Evolutionary conservation across 2,113 vertebrate species (phyloP).

Genomic region (Gorsachius goisagi): DNA sequence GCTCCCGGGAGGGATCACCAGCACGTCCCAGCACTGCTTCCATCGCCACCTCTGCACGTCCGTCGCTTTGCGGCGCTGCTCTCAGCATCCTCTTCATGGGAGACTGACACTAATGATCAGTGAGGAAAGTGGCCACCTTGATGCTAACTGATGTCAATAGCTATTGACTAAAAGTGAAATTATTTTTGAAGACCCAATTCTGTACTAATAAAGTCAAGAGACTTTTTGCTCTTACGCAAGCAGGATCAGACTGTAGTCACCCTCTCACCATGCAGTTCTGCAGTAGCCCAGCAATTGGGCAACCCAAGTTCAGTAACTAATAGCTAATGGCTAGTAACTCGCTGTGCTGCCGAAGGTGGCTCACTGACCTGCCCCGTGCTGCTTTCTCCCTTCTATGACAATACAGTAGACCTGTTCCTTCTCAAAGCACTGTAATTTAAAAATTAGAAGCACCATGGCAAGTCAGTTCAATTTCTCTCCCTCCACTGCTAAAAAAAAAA

Average conservation of each 20-base stretch:
- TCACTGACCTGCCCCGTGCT: not conserved
- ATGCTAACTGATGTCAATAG: not conserved
- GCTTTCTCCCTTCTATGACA: not conserved
- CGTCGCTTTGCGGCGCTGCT: not conserved
- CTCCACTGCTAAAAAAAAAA: not conserved
- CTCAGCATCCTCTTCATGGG: accelerated
- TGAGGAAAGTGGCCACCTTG: not conserved
- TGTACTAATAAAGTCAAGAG: not conserved
- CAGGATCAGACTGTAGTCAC: not conserved
- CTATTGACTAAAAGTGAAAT: not conserved
- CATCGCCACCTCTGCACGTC: not conserved
- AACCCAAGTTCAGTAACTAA: not conserved
- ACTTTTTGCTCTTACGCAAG: not conserved
- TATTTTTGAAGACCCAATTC: not conserved
- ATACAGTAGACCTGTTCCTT: not conserved
- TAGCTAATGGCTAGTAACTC: not conserved
- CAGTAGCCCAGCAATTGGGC: not conserved
- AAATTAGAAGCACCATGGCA: not conserved
- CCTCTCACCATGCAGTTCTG: not conserved
- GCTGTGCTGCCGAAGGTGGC: not conserved
- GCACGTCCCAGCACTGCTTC: not conserved
- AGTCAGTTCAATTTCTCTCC: not conserved
- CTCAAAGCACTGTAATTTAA: not conserved
- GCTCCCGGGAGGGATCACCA: not conserved
- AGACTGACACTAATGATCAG: not conserved